Conservation (phyloP, 2,888 invertebrate species). For the Macrophya alboannulata region DNA sequence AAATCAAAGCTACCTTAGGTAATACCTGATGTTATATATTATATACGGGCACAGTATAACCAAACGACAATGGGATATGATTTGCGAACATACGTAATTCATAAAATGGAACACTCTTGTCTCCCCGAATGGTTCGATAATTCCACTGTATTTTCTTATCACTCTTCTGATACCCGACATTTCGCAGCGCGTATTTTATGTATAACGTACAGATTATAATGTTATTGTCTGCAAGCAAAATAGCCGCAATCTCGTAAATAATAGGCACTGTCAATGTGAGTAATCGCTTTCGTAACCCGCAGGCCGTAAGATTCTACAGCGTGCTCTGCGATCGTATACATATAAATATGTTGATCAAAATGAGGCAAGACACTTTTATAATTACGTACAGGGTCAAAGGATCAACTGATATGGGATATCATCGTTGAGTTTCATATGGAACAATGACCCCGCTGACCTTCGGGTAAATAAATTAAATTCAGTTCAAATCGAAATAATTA, state of each 20-base stretch:
- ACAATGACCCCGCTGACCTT: conserved; percentile 33
- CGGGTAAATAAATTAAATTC: conserved; percentile 12
- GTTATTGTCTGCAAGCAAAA: neutral
- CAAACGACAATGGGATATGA: neutral
- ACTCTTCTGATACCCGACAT: neutral
- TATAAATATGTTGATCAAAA: neutral
- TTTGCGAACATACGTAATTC: neutral
- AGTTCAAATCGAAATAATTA: conserved; percentile 11
- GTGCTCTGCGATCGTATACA: neutral
- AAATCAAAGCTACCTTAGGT: neutral
- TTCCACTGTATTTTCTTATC: conserved; percentile 4
- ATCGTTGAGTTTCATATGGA: conserved; percentile 24
- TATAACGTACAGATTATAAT: neutral
- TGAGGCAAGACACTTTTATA: neutral
- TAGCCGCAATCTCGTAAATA: neutral
- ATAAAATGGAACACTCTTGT: neutral
- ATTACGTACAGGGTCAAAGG: conserved; percentile 37
- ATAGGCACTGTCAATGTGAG: neutral
- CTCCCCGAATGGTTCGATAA: neutral
- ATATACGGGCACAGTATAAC: neutral
- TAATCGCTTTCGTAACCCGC: neutral
- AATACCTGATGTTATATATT: too few relatives aligned
- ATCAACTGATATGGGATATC: conserved; percentile 41
- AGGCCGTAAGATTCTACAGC: neutral
- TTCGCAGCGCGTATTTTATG: neutral